A percentile compares a stretch with the other conserved stretches of the same genome.
Conservation (phyloP, 2,113 vertebrate species). For the Romanogobio albipinnatus region DNA sequence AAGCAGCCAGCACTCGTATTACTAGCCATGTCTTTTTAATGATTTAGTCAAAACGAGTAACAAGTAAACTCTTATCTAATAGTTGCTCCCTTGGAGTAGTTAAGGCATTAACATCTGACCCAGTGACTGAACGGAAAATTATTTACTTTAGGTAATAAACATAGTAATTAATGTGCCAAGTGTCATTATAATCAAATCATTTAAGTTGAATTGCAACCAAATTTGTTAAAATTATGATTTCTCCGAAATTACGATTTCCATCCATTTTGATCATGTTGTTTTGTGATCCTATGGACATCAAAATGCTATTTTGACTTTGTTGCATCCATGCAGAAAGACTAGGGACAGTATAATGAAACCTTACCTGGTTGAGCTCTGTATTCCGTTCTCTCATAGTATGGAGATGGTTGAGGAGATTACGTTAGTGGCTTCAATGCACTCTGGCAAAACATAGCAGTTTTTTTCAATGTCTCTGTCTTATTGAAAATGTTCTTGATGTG, state of each 20-base stretch:
- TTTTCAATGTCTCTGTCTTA: background rate
- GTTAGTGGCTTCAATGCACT: slow-evolving; percentile 40
- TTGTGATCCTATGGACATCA: background rate
- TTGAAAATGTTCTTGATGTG: slow-evolving; percentile 18
- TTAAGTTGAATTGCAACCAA: background rate
- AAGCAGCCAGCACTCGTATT: background rate
- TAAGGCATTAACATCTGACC: too few species aligned
- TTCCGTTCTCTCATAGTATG: background rate
- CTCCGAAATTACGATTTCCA: background rate
- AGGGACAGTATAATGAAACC: background rate
- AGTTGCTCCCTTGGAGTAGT: background rate
- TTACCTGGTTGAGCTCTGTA: background rate
- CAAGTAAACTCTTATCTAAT: background rate
- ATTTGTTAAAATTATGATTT: background rate
- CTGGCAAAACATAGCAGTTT: too few species aligned
- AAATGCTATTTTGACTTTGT: background rate
- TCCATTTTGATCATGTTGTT: background rate
- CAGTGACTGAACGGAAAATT: too few species aligned
- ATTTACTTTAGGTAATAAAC: too few species aligned
- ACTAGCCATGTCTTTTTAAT: background rate
- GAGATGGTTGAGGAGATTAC: background rate
- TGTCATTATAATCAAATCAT: too few species aligned
- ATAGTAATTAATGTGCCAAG: too few species aligned
- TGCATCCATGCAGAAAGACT: background rate
- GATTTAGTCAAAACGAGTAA: background rate